Percentiles rank a stretch among this genome's conserved stretches.
These are phyloP conservation scores for Cathartes aura DNA, from an alignment of 2,113 vertebrate species.

Conservation along the genomic window DNA sequence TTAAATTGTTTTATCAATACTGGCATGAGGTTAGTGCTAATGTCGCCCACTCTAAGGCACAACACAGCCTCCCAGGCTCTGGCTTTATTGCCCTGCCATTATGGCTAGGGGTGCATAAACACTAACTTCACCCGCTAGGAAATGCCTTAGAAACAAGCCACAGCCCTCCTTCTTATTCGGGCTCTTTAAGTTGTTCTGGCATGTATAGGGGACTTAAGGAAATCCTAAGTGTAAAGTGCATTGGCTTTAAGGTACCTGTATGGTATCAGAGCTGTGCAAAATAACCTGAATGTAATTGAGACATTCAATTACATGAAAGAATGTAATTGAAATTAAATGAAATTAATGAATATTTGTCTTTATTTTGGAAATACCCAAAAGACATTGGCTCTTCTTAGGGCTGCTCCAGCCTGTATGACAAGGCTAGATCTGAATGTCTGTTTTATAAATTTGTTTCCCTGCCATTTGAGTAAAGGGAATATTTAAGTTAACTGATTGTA, in stretches of 20 bases:
- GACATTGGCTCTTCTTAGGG: neutral
- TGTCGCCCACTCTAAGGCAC: neutral
- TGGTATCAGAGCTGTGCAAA: neutral
- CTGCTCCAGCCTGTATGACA: neutral
- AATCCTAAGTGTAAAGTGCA: neutral
- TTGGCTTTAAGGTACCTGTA: neutral
- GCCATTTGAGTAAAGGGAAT: neutral
- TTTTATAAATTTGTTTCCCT: neutral
- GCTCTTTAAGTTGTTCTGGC: neutral
- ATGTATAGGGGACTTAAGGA: neutral
- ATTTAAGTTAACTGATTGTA: neutral
- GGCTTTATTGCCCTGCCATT: neutral
- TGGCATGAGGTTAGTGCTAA: neutral
- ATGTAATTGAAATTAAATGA: neutral
- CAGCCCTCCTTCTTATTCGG: fast-evolving
- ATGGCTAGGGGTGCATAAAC: neutral
- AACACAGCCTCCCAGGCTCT: neutral
- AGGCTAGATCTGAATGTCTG: neutral
- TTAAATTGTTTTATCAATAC: neutral
- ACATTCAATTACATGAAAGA: neutral
- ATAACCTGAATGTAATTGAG: neutral
- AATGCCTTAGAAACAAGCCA: neutral
- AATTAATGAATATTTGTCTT: neutral
- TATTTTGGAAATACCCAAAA: neutral
- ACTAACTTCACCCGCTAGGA: neutral